These are phyloP conservation scores for Bombus confusus DNA, from an alignment of 1,140 invertebrate genomes.

Conservation along the genomic window DNA sequence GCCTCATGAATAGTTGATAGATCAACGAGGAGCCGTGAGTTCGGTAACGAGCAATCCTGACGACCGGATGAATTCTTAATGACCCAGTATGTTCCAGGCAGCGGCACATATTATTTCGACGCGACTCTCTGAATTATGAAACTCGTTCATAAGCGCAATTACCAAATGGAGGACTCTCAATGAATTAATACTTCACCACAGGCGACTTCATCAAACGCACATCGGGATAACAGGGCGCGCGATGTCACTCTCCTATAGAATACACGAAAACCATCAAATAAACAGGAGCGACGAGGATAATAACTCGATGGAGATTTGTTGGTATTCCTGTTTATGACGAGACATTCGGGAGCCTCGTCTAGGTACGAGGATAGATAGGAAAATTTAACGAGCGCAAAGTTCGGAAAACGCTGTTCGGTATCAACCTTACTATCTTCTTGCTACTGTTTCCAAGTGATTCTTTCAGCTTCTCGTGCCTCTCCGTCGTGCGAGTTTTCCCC, in stretches of 20 bases:
- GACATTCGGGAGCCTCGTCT: neutral
- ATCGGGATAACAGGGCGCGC: neutral
- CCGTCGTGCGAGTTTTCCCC: too few species aligned
- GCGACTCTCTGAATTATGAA: neutral
- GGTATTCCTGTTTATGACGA: neutral
- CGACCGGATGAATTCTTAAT: neutral
- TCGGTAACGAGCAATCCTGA: neutral
- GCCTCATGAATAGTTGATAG: neutral
- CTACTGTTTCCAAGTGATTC: too few species aligned
- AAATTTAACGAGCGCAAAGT: neutral
- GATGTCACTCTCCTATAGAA: neutral
- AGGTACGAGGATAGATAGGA: neutral
- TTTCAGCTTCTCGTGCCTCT: too few species aligned
- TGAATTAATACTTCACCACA: slow-evolving; percentile 1
- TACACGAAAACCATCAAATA: neutral
- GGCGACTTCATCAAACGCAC: neutral
- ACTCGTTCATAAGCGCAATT: neutral
- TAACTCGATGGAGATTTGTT: neutral
- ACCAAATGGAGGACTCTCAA: neutral
- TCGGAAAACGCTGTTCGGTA: neutral
- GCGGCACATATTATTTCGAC: neutral
- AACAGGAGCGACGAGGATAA: neutral
- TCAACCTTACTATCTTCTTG: too few species aligned
- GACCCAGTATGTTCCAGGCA: neutral
- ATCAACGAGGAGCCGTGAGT: neutral